Percentiles rank a stretch among this genome's conserved stretches.
Evolutionary conservation across 1,140 invertebrate species (phyloP).

Genomic region (Ylistrum balloti): DNA sequence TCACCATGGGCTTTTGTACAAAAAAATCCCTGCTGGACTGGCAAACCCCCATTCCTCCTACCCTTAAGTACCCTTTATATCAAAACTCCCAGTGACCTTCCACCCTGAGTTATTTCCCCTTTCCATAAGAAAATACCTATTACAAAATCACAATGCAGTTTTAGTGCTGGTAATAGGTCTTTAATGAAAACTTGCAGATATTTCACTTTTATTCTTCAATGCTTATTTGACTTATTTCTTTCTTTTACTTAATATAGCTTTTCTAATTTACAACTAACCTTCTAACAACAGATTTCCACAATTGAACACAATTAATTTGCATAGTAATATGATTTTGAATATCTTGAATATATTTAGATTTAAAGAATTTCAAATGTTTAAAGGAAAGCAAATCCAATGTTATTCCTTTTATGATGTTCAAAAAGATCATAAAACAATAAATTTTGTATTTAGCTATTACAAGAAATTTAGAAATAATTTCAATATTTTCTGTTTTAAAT

Average conservation of each 20-base stretch:
- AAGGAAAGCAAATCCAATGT: too few relatives aligned
- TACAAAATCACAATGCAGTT: constrained; percentile 35
- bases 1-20: not conserved
- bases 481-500: not conserved
- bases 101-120: constrained; percentile 9
- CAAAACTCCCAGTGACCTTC: too few relatives aligned
- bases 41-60: not conserved
- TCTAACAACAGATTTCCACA: not conserved
- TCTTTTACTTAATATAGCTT: not conserved
- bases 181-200: constrained; percentile 27
- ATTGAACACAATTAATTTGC: not conserved
- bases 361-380: too few relatives aligned
- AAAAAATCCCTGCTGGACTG: not conserved
- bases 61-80: too few relatives aligned
- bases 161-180: not conserved
- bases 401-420: too few relatives aligned
- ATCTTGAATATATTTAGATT: too few relatives aligned
- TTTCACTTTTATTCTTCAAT: constrained; percentile 14
- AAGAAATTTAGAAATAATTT: too few relatives aligned
- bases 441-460: too few relatives aligned
- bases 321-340: too few relatives aligned
- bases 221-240: not conserved
- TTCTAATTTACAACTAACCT: constrained; percentile 14
- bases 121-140: not conserved
- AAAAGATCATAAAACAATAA: too few relatives aligned